Conservation (phyloP, 2,797 vertebrate species). For the Phataginus tetradactyla region DNA sequence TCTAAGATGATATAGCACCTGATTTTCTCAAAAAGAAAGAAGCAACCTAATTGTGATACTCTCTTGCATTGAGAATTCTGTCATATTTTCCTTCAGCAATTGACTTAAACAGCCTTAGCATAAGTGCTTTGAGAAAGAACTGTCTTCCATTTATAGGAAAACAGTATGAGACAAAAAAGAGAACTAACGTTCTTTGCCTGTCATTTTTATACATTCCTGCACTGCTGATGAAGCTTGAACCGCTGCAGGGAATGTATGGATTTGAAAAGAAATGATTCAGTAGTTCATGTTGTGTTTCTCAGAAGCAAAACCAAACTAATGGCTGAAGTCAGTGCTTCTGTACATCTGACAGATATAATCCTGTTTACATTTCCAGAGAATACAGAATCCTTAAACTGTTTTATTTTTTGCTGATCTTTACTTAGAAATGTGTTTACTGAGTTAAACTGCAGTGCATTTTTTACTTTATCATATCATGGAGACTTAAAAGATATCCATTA, state of each 20-base stretch:
- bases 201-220: constrained; percentile 89
- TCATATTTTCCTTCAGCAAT: constrained; percentile 72
- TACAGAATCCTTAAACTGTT: constrained; percentile 54
- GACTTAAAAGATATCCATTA: constrained; percentile 52
- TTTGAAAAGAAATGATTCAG: constrained; percentile 83
- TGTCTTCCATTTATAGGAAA: constrained; percentile 86
- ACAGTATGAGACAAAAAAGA: constrained; percentile 84
- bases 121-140: constrained; percentile 76
- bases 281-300: constrained; percentile 78
- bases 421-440: constrained; percentile 43
- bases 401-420: constrained; percentile 59
- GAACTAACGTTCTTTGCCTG: constrained; percentile 87
- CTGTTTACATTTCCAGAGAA: constrained; percentile 74
- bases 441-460: constrained; percentile 30
- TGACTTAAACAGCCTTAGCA: constrained; percentile 73
- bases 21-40: constrained; percentile 32
- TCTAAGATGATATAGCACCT: not conserved
- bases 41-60: constrained; percentile 53
- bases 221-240: constrained; percentile 85
- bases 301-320: constrained; percentile 73
- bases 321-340: constrained; percentile 73
- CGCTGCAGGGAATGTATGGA: constrained; percentile 86
- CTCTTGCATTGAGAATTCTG: constrained; percentile 58
- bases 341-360: constrained; percentile 79
- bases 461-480: constrained; percentile 60